Percentiles rank a stretch among this genome's conserved stretches.
Evolutionary conservation across 2,113 vertebrate genomes (phyloP).

Genomic region (Gopherus evgoodei): DNA sequence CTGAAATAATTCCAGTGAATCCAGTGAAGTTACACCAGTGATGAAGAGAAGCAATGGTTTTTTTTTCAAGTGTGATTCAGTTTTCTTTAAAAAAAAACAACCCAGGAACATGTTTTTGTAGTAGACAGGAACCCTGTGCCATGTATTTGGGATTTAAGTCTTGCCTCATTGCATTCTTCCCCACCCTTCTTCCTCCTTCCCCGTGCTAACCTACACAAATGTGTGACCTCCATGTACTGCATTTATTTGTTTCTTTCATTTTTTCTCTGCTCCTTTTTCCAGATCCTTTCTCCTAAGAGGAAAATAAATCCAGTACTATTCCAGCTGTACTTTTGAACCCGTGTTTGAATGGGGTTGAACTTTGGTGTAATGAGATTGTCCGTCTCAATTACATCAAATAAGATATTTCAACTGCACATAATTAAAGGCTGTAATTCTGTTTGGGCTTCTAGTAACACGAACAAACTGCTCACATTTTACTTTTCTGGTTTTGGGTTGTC

Average conservation of each 20-base stretch:
- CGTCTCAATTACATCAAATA: conserved; percentile 69
- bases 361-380: conserved; percentile 70
- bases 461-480: conserved; percentile 48
- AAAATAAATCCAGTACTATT: conserved; percentile 57
- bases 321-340: conserved; percentile 68
- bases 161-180: background rate
- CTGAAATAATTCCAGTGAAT: conserved; percentile 25
- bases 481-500: conserved; percentile 27
- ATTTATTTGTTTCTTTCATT: background rate
- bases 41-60: background rate
- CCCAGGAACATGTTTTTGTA: background rate
- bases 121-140: background rate
- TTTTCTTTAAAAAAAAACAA: background rate
- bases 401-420: conserved; percentile 58
- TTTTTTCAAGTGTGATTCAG: background rate
- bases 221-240: background rate
- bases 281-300: conserved; percentile 32
- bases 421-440: conserved; percentile 49
- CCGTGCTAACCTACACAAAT: background rate
- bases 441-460: conserved; percentile 48
- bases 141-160: background rate
- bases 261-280: conserved; percentile 54
- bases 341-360: conserved; percentile 44
- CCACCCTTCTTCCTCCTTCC: background rate
- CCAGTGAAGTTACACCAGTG: background rate